Base-by-base conservation (phyloP, 2,888 invertebrate species). In the Aporophyla lueneburgensis region DNA sequence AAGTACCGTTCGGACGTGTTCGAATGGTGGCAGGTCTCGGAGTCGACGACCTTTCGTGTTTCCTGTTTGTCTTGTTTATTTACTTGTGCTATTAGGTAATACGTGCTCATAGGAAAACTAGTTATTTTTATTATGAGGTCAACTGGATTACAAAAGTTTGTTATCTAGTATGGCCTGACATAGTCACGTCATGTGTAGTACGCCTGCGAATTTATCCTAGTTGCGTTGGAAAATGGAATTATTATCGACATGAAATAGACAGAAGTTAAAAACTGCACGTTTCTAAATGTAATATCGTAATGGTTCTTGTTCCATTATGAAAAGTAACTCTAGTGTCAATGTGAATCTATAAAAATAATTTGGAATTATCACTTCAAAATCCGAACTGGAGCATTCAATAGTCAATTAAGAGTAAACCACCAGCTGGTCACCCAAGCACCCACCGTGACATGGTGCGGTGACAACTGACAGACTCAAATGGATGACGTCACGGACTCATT, bases 1-100 rank as follows among this genome's bases (percentile, higher is more conserved):
- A 53, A 77, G 83, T 77, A 84, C 84, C 71, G 80, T 76, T 69
- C 68, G 69, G 72, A 83, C 81, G 81, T 77, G 83, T 69, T 68
- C 84, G 72, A 80, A 76, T 81, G 81, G 81, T 81, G 75, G 78
- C 74, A 83, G 87, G 78, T 83, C 72, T 62, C 67, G 5, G 70
- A 76, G 88, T 87, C 87, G 85, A 76, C 78, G 87, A 87, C 85
- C 87, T 85, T 80, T 78, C 61, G 61, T 61, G 68, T 80, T 87
- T 87, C 88, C 87, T 80, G 80, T 74, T 83, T 53, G 72, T 74
- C 81, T 80, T 74, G 80, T 87, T 86, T 80, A 79, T 83, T 76
- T 87, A 68, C 75, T 59, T 58, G 53, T 53, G 65, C 58, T 78
- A 78, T 85, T 84, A 82, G 71, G 83, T 82, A 82, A 84, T 85